These are phyloP conservation scores for Mesopsocus fuscifrons DNA, from an alignment of 2,888 invertebrate species.

Conservation along the genomic window DNA sequence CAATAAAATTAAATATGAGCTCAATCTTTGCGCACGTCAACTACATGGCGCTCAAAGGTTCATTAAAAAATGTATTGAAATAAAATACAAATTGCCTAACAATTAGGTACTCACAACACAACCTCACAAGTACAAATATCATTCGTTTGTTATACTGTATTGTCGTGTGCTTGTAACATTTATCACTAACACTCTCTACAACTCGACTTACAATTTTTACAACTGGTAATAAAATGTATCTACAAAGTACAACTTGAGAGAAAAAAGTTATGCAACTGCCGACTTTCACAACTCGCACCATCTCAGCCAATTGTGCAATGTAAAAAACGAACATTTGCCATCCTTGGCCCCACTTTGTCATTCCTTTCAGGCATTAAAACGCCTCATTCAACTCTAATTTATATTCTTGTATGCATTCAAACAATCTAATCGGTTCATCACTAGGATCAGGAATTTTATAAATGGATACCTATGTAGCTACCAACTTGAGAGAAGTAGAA, in stretches of 20 bases:
- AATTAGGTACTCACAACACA: not conserved
- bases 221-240: not conserved
- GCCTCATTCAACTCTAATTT: too few relatives aligned
- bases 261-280: not conserved
- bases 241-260: not conserved
- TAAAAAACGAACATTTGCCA: too few relatives aligned
- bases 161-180: conserved; percentile 6
- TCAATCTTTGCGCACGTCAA: not conserved
- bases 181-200: not conserved
- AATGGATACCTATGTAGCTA: too few relatives aligned
- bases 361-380: too few relatives aligned
- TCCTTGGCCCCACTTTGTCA: too few relatives aligned
- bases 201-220: not conserved
- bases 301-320: too few relatives aligned
- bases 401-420: too few relatives aligned
- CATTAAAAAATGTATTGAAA: not conserved
- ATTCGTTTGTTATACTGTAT: conserved; percentile 4
- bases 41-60: not conserved
- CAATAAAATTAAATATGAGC: not conserved
- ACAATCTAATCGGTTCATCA: too few relatives aligned
- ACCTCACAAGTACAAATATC: conserved; percentile 5
- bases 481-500: too few relatives aligned
- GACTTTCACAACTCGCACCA: too few relatives aligned
- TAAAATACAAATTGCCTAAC: not conserved
- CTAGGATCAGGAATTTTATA: too few relatives aligned